Percentiles rank a stretch among this genome's conserved stretches.
phyloP scores from a whole-genome alignment of 2,888 invertebrate genomes.

The Siphlonurus alternatus region DNA sequence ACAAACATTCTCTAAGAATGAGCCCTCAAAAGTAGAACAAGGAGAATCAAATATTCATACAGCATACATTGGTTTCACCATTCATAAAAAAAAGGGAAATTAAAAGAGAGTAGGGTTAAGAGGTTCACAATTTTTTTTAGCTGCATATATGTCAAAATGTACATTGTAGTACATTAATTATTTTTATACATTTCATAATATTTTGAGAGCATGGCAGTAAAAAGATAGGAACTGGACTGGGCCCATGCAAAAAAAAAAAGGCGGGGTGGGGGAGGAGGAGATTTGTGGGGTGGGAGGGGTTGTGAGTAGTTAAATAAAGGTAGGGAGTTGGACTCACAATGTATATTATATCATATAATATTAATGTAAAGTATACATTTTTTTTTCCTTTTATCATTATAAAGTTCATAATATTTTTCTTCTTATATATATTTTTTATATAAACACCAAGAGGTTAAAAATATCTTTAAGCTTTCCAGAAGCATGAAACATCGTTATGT shows the following conservation, averaged over 20 bases:
- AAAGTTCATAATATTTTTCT: neutral
- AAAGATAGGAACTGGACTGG: neutral
- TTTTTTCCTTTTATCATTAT: neutral
- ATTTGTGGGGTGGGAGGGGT: no score
- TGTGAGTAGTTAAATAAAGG: neutral
- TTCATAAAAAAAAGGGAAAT: no score
- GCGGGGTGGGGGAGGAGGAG: no score
- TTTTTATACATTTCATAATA: neutral
- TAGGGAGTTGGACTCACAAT: neutral
- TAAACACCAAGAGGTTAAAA: neutral
- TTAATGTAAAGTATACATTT: neutral
- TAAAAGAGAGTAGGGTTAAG: no score
- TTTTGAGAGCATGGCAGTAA: neutral
- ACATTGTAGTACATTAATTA: neutral
- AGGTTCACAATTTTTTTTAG: no score
- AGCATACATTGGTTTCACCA: no score
- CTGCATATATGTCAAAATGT: neutral
- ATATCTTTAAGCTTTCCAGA: neutral
- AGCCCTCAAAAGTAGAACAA: no score
- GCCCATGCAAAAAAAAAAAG: neutral
- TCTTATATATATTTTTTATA: neutral
- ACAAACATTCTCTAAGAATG: no score
- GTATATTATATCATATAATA: no score
- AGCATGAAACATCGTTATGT: neutral
- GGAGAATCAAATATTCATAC: no score